A percentile compares a stretch with the other conserved stretches of the same genome.
phyloP scores from a whole-genome alignment of 2,113 vertebrate species.

The Alectura lathami region DNA sequence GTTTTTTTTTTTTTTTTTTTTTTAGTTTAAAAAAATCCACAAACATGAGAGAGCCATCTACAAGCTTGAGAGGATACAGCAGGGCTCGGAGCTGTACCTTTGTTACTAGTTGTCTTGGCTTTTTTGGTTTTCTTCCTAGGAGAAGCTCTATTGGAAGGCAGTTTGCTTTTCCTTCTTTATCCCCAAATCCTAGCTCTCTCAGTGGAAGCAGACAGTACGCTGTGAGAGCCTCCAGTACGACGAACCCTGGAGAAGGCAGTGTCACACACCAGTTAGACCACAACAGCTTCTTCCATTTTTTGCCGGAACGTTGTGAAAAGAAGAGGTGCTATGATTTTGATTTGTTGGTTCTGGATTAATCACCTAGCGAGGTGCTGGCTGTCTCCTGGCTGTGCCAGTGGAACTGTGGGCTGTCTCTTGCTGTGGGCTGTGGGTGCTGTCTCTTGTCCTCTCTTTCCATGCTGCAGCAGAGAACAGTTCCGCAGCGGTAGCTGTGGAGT shows the following conservation, averaged over 20 bases:
- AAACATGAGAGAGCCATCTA: neutral
- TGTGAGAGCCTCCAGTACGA: neutral
- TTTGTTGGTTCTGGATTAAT: neutral
- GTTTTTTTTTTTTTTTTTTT: too few relatives aligned
- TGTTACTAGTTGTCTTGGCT: neutral
- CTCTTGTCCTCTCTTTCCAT: neutral
- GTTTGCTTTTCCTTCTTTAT: neutral
- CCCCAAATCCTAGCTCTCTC: neutral
- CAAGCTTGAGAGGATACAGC: neutral
- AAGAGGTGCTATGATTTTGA: neutral
- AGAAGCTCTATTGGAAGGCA: neutral
- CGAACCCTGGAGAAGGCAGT: rapidly evolving
- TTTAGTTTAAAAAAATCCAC: too few relatives aligned
- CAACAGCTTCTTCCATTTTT: neutral
- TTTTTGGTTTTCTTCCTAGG: neutral
- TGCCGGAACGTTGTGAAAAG: neutral
- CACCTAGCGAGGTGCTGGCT: neutral
- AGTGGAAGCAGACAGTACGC: neutral
- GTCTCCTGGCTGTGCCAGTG: neutral
- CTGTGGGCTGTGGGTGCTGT: neutral
- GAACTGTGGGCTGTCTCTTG: neutral
- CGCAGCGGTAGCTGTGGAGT: neutral
- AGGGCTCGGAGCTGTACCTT: neutral
- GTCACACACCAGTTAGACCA: neutral
- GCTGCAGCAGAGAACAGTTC: neutral